A percentile compares a stretch with the other conserved stretches of the same genome.
These are phyloP conservation scores for Lepidotrigona ventralis DNA, from an alignment of 1,140 invertebrate genomes.

Conservation along the genomic window DNA sequence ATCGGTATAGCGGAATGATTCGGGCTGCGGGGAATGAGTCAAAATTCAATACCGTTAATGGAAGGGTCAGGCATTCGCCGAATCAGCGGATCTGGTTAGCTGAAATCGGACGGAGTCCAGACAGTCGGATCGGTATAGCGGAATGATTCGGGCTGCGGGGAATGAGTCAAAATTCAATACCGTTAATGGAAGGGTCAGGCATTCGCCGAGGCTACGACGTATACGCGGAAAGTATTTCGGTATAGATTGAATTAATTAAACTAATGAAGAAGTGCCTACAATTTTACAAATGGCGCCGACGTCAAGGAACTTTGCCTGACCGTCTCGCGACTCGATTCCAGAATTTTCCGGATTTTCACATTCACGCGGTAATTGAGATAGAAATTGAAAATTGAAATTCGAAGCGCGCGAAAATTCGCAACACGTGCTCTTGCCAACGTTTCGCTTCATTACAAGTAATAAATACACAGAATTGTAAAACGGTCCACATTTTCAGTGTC, in stretches of 20 bases:
- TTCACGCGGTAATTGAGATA: background rate
- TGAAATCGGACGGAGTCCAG: conserved; percentile 19
- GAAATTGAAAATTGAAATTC: background rate
- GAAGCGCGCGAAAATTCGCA: background rate
- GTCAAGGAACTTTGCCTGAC: background rate
- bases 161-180: conserved; percentile 63
- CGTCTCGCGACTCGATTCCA: background rate
- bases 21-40: background rate
- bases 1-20: conserved; percentile 26
- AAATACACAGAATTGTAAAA: background rate
- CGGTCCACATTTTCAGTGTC: background rate
- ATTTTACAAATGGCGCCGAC: background rate
- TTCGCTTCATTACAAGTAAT: background rate
- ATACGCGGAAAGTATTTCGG: conserved; percentile 56
- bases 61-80: conserved; percentile 62
- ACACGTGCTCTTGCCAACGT: background rate
- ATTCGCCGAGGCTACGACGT: conserved; percentile 1
- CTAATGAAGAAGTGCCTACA: conserved; percentile 62
- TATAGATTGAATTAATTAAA: conserved; percentile 67
- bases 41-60: conserved; percentile 71
- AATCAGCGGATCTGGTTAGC: conserved; percentile 49
- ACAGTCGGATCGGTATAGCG: conserved; percentile 20
- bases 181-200: conserved; percentile 67
- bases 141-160: conserved; percentile 6
- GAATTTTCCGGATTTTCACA: background rate